phyloP scores from a whole-genome alignment of 2,797 vertebrate species.

The Otolemur crassicaudatus region DNA sequence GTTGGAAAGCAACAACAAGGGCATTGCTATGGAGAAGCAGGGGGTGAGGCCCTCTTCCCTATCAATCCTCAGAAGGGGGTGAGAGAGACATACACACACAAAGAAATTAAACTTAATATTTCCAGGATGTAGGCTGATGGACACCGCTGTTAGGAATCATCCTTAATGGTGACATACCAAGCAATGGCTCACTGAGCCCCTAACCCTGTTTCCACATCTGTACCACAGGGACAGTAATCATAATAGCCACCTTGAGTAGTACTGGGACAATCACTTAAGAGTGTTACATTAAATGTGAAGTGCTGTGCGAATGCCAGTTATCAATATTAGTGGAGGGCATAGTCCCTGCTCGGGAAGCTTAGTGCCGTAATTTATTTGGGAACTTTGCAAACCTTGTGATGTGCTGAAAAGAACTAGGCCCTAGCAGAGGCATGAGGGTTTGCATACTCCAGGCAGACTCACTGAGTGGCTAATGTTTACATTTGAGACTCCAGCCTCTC shows the following conservation, averaged over 20 bases:
- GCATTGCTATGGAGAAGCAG: neutral
- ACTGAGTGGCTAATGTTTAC: neutral
- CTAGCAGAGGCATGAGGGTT: neutral
- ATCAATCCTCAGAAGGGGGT: neutral
- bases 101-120: neutral
- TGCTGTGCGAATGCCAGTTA: neutral
- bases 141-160: neutral
- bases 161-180: neutral
- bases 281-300: neutral
- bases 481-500: neutral
- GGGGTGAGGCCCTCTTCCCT: neutral
- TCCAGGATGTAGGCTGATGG: neutral
- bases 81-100: neutral
- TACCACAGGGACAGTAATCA: neutral
- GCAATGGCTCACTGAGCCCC: neutral
- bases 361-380: neutral
- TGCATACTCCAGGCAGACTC: neutral
- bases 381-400: neutral
- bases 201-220: neutral
- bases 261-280: neutral
- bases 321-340: neutral
- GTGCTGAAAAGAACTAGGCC: neutral
- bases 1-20: neutral
- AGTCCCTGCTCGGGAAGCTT: neutral
- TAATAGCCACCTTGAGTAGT: fast-evolving